Conservation (phyloP, 2,113 vertebrate genomes). For the Tyto alba region DNA sequence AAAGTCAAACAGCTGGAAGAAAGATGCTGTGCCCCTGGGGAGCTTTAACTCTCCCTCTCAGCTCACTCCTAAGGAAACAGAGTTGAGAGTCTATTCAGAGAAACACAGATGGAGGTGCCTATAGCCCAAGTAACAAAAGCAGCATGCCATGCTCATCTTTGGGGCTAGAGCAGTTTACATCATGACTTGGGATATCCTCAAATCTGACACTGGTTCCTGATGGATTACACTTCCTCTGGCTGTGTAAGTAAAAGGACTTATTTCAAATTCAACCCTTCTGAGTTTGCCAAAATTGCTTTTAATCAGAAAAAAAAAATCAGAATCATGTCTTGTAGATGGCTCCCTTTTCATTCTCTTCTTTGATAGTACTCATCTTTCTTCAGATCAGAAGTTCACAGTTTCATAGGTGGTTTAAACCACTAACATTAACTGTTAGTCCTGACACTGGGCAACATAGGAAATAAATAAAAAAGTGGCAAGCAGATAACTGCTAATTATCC, state of each 20-base stretch:
- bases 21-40: background rate
- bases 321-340: background rate
- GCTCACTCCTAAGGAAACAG: background rate
- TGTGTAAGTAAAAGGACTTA: background rate
- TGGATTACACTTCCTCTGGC: background rate
- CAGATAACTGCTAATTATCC: conserved; percentile 1
- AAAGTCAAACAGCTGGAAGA: background rate
- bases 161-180: background rate
- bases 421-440: background rate
- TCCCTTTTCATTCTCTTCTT: background rate
- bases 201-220: background rate
- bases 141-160: background rate
- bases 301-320: background rate
- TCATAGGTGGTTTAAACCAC: background rate
- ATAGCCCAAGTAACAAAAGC: background rate
- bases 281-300: background rate
- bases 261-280: background rate
- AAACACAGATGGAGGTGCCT: background rate
- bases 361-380: background rate
- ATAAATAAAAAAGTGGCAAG: background rate
- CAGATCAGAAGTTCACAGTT: background rate
- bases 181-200: background rate
- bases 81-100: background rate
- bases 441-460: background rate
- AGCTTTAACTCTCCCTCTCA: background rate